These are phyloP conservation scores for Heliconius ethilla DNA, from an alignment of 2,888 invertebrate species.

Conservation along the genomic window DNA sequence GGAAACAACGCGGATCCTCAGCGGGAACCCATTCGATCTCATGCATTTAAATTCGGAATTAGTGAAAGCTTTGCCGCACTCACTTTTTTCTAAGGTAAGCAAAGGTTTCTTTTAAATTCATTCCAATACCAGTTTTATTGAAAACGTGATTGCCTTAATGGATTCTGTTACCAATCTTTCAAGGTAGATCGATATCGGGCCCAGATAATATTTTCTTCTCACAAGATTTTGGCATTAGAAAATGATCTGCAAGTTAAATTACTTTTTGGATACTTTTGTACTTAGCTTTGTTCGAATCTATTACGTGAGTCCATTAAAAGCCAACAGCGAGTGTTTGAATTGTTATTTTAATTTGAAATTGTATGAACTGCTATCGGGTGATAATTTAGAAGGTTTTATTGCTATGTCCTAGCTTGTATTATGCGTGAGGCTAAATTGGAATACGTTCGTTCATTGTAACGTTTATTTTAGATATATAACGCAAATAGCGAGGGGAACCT, in stretches of 20 bases:
- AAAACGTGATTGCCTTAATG: conserved; percentile 75
- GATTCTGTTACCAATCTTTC: conserved; percentile 50
- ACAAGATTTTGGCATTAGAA: conserved; percentile 29
- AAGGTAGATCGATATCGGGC: conserved; percentile 18
- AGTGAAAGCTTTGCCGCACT: conserved; percentile 73
- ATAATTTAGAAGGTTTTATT: conserved; percentile 47
- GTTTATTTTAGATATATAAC: not conserved
- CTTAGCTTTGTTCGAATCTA: conserved; percentile 32
- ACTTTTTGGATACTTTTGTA: conserved; percentile 35
- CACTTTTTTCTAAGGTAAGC: conserved; percentile 71
- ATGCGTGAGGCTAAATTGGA: conserved; percentile 45
- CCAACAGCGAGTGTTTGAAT: conserved; percentile 36
- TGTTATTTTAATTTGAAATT: conserved; percentile 44
- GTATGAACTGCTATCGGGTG: conserved; percentile 43
- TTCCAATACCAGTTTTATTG: conserved; percentile 68
- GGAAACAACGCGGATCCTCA: conserved; percentile 67
- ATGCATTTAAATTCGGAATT: conserved; percentile 82
- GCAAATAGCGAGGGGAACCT: not conserved
- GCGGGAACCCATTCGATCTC: conserved; percentile 79
- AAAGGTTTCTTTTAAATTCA: conserved; percentile 63
- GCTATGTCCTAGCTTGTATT: conserved; percentile 45
- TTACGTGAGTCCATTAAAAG: conserved; percentile 40
- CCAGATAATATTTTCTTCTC: conserved; percentile 23
- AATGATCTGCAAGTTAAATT: conserved; percentile 39
- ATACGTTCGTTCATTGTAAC: conserved; percentile 43